Conservation (phyloP, 2,888 invertebrate genomes). For the Stenodera caucasica region DNA sequence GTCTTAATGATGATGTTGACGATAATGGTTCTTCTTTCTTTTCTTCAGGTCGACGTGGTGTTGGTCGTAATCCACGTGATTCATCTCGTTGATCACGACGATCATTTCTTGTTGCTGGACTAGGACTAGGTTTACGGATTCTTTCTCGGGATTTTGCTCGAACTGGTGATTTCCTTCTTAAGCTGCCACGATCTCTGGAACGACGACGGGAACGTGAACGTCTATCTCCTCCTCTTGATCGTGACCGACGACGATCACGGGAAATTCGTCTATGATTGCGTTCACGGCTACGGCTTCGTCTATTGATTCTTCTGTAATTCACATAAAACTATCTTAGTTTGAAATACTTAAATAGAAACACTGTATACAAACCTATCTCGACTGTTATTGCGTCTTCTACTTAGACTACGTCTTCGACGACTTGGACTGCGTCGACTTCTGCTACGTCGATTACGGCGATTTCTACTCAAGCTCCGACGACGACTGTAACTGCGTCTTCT, state of each 20-base stretch:
- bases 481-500: constrained; percentile 48
- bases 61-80: constrained; percentile 34
- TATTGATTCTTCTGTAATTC: constrained; percentile 38
- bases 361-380: constrained; percentile 43
- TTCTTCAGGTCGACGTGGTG: constrained; percentile 26
- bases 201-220: constrained; percentile 52
- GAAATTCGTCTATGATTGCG: constrained; percentile 47
- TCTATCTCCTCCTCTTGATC: constrained; percentile 53
- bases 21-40: constrained; percentile 39
- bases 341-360: neutral
- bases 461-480: constrained; percentile 45
- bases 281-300: constrained; percentile 52
- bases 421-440: constrained; percentile 47
- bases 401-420: constrained; percentile 54
- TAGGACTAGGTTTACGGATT: constrained; percentile 50
- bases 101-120: constrained; percentile 42
- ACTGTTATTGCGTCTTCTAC: constrained; percentile 44
- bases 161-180: constrained; percentile 52
- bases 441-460: constrained; percentile 53
- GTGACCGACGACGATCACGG: constrained; percentile 42
- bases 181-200: constrained; percentile 45
- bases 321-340: neutral
- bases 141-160: constrained; percentile 43
- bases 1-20: constrained; percentile 49
- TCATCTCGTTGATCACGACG: constrained; percentile 49